A percentile compares a stretch with the other conserved stretches of the same genome.
phyloP scores from a whole-genome alignment of 2,888 invertebrate genomes.

The Eulithis prunata region DNA sequence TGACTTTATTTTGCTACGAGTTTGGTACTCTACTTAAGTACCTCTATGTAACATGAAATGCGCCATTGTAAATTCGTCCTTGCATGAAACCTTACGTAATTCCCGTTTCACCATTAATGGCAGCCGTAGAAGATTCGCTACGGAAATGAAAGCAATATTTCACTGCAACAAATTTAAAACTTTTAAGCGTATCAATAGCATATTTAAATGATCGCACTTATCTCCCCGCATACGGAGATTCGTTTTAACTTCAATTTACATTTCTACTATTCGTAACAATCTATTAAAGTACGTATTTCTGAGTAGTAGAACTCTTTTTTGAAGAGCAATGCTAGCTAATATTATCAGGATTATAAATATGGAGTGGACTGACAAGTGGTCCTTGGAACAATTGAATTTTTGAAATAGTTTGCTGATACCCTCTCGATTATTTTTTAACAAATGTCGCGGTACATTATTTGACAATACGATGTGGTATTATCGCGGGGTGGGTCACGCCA shows the following conservation, averaged over 20 bases:
- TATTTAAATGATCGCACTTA: constrained; percentile 56
- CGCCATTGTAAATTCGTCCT: background rate
- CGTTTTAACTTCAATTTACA: constrained; percentile 49
- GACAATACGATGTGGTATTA: constrained; percentile 59
- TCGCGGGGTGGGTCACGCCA: constrained; percentile 59
- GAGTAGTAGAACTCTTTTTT: constrained; percentile 25
- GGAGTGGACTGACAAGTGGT: constrained; percentile 64
- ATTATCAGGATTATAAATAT: constrained; percentile 38
- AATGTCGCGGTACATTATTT: constrained; percentile 77
- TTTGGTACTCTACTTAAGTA: background rate
- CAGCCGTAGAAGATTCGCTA: constrained; percentile 21
- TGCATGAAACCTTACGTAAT: background rate
- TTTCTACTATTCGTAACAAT: constrained; percentile 32
- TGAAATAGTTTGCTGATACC: constrained; percentile 71
- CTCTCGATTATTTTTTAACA: constrained; percentile 80
- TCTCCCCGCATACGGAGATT: constrained; percentile 46
- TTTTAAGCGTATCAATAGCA: constrained; percentile 53
- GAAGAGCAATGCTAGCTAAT: constrained; percentile 15
- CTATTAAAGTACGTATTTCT: constrained; percentile 30
- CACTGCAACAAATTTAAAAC: constrained; percentile 41
- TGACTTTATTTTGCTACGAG: constrained; percentile 53
- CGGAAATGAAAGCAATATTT: constrained; percentile 43
- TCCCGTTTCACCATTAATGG: constrained; percentile 1
- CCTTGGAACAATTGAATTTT: constrained; percentile 78
- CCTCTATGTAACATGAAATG: background rate